Evolutionary conservation across 2,888 invertebrate species (phyloP).

Genomic region (Drosophila colorata): DNA sequence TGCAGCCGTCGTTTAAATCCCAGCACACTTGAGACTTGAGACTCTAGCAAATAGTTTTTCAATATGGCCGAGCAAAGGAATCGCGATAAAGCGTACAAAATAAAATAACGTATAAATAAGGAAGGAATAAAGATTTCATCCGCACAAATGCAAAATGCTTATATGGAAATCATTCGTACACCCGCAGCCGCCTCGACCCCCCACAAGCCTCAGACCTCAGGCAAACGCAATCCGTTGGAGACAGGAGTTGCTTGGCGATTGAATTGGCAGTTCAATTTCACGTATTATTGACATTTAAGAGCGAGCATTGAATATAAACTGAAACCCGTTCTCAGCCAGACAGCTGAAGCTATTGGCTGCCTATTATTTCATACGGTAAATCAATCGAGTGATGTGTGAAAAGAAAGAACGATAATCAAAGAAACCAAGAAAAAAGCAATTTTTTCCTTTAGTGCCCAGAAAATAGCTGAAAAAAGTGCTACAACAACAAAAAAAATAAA

Average conservation of each 20-base stretch:
- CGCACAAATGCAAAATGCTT: constrained; percentile 62
- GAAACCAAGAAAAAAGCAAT: too few relatives aligned
- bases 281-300: constrained; percentile 82
- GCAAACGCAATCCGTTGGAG: constrained; percentile 17
- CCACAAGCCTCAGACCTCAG: constrained; percentile 16
- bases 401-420: constrained; percentile 11
- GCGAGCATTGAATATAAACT: constrained; percentile 58
- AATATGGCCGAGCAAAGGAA: constrained; percentile 64
- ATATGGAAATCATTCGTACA: constrained; percentile 65
- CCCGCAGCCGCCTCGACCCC: not conserved
- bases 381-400: constrained; percentile 54
- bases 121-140: constrained; percentile 51
- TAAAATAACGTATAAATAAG: constrained; percentile 73
- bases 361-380: constrained; percentile 72
- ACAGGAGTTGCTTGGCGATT: constrained; percentile 59
- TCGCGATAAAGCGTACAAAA: constrained; percentile 56
- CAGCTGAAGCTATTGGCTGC: constrained; percentile 57
- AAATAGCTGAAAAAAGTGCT: not conserved
- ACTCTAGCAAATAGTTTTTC: constrained; percentile 76
- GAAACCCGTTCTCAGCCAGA: constrained; percentile 28
- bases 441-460: not conserved
- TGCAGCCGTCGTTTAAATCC: constrained; percentile 74
- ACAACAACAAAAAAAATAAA: too few relatives aligned
- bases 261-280: constrained; percentile 83
- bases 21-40: constrained; percentile 77